Evolutionary conservation across 2,797 vertebrate species (phyloP).

Genomic region (Siniperca obscura): DNA sequence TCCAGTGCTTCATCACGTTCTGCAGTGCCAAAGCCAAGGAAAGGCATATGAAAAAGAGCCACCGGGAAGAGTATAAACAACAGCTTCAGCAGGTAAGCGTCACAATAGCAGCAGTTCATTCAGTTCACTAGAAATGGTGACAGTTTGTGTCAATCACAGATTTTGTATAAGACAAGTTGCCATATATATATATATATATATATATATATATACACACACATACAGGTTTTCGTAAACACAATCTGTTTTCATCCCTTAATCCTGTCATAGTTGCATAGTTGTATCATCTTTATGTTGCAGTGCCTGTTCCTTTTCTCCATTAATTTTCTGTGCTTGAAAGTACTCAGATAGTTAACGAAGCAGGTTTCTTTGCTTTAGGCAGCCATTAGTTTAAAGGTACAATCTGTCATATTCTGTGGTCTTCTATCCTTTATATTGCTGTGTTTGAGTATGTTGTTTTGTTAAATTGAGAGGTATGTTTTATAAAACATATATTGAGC

Average conservation of each 20-base stretch:
- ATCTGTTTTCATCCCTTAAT: not conserved
- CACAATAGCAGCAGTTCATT: not conserved
- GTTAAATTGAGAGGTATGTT: not conserved
- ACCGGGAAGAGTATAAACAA: constrained; percentile 89
- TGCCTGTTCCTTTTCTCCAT: not conserved
- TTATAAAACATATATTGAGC: not conserved
- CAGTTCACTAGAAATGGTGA: not conserved
- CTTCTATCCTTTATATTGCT: not conserved
- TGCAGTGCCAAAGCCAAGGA: constrained; percentile 90
- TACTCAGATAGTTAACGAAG: not conserved
- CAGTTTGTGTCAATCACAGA: not conserved
- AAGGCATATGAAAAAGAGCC: constrained; percentile 90
- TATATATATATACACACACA: not conserved
- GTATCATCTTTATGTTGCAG: not conserved
- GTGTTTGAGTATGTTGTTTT: not conserved
- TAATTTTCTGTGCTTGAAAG: not conserved
- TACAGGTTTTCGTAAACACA: not conserved
- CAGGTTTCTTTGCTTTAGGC: not conserved
- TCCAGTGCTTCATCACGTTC: constrained; percentile 91
- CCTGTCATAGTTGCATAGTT: not conserved
- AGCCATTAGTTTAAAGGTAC: not conserved
- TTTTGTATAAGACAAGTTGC: not conserved
- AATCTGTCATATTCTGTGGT: not conserved
- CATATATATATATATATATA: no score
- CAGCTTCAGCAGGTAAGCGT: constrained; percentile 85